Base-by-base conservation (phyloP, 92 coral and sea anemone genomes). In the Porites rus region DNA sequence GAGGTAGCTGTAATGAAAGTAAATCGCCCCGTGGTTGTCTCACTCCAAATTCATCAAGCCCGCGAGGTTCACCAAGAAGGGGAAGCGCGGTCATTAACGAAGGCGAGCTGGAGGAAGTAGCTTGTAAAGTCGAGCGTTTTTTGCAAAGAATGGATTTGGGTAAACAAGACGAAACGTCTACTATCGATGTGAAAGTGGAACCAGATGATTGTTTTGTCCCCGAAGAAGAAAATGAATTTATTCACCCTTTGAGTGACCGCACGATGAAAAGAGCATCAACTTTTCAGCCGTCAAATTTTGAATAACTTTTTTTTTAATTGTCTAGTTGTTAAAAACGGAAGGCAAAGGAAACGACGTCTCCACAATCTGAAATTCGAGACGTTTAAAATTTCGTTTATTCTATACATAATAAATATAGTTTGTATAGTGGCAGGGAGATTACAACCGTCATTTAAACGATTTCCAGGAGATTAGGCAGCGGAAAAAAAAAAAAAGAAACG, bases 231-330 rank as follows among this genome's bases (percentile, higher is more conserved):
- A 31, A 69, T 50, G 92, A 84, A 8, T 59, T 22, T 59, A 62
- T 64, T 12, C 73, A 76, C 7, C 73, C 88, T 0, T 63, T 70
- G 69, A 43, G 38, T 13, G 80, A 82, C 16, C 63, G 63, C 2
- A 50, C 82, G 1, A 66, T 81, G 24, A 92, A 84, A 75, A 75
- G 88, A 79, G 72, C 86, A 56, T 85, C 91, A 16, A 70, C 62
- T 76, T 92, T 92, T 62, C 95, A 92, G 77, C 95, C 95, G 58
- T 82, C 88, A 18, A 85, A 92, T 79, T 92, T 92, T 65, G 95
- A 92, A 77, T 92, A 69, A 92, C 18, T 0, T 25, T 46, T 38
- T 60, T 58, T 43, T 58, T 13, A 18, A 51, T 50, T 70, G 20
- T 31, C 69, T 52, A 46, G 58, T 51, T 69, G 43, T 56, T 70